Conservation (phyloP, 2,888 invertebrate species). For the Dione juno region DNA sequence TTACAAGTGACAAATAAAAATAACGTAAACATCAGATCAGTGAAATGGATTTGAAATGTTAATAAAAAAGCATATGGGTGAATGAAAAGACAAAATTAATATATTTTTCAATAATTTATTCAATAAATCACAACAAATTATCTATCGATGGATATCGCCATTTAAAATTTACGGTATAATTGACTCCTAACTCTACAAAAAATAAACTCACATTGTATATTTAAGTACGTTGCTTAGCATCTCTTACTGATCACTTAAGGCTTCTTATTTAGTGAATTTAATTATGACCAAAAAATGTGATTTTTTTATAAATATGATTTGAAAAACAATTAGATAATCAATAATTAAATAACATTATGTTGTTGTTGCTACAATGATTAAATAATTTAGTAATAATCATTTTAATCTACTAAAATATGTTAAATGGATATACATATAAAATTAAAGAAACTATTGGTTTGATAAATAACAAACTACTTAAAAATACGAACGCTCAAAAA, state of each 20-base stretch:
- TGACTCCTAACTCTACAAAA: constrained; percentile 59
- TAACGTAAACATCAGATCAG: too few relatives aligned
- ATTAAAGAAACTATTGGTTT: background rate
- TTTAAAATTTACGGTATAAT: constrained; percentile 51
- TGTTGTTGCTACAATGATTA: too few relatives aligned
- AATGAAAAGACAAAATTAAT: background rate
- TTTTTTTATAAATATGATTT: background rate
- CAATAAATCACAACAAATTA: constrained; percentile 40
- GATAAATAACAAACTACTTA: background rate
- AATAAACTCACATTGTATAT: constrained; percentile 36
- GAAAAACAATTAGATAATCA: background rate
- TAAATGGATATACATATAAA: background rate
- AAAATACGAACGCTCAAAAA: background rate
- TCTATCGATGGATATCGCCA: constrained; percentile 33
- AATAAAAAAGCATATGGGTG: background rate
- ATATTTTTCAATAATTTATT: constrained; percentile 30
- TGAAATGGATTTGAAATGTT: too few relatives aligned
- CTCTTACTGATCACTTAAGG: constrained; percentile 20
- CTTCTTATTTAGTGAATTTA: constrained; percentile 15
- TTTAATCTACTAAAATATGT: background rate
- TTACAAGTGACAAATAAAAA: too few relatives aligned
- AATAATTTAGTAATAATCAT: background rate
- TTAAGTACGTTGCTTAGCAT: constrained; percentile 29
- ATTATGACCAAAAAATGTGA: background rate
- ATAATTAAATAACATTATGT: background rate